phyloP scores from a whole-genome alignment of 2,888 invertebrate genomes.

The Chloroclystis v-ata region DNA sequence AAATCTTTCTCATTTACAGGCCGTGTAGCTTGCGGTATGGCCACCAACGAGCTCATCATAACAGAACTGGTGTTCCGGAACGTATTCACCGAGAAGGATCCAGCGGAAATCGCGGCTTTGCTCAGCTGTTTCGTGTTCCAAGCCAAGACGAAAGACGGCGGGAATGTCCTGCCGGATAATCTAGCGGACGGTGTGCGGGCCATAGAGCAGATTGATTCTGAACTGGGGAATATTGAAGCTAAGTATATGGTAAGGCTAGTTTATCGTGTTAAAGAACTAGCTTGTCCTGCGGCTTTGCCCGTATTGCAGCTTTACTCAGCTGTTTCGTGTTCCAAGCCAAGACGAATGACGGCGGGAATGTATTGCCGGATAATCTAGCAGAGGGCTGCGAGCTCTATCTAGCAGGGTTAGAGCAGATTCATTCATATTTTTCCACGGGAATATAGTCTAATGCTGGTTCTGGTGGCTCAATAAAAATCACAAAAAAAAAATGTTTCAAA shows the following conservation, averaged over 20 bases:
- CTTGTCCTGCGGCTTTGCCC: too few species aligned
- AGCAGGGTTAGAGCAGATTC: background rate
- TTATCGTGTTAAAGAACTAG: too few species aligned
- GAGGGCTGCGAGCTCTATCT: background rate
- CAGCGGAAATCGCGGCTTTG: conserved; percentile 95
- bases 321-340: conserved; percentile 95
- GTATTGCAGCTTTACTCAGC: too few species aligned
- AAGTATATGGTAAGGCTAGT: conserved; percentile 75
- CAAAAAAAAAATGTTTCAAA: too few species aligned
- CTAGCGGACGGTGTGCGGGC: conserved; percentile 82
- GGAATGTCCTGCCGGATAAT: conserved; percentile 76
- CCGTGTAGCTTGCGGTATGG: conserved; percentile 71
- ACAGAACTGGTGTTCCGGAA: conserved; percentile 96
- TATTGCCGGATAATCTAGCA: background rate
- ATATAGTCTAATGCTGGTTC: background rate
- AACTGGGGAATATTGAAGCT: conserved; percentile 82
- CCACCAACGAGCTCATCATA: conserved; percentile 89
- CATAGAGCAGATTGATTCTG: conserved; percentile 83
- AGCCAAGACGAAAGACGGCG: conserved; percentile 81
- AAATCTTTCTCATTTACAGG: conserved; percentile 38
- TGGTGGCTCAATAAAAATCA: too few species aligned
- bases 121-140: conserved; percentile 96
- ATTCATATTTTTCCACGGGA: too few species aligned
- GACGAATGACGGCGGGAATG: conserved; percentile 67
- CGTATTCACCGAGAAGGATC: conserved; percentile 88